Percentiles rank a stretch among this genome's conserved stretches.
Conservation (phyloP, 2,888 invertebrate species). For the Malthinus seriepunctatus region DNA sequence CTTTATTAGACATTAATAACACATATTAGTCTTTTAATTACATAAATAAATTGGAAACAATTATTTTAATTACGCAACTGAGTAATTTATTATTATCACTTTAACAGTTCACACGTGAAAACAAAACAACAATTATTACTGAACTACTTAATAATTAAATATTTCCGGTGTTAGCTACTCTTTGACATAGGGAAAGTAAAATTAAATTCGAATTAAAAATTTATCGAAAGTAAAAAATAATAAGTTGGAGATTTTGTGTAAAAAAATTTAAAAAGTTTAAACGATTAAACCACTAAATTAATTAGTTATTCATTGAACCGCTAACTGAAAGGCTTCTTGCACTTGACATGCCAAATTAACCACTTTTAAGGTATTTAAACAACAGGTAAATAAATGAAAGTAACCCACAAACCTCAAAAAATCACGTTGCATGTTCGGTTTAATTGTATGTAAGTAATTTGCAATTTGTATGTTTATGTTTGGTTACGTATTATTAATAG, state of each 20-base stretch:
- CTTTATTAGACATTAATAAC: no score
- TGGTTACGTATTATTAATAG: not conserved
- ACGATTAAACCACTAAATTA: not conserved
- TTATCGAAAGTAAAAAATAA: not conserved
- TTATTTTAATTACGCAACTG: no score
- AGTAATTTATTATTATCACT: no score
- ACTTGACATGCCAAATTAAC: conserved; percentile 22
- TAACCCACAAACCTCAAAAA: conserved; percentile 10
- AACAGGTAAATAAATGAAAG: conserved; percentile 9
- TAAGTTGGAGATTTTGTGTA: not conserved
- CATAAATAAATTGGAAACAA: no score
- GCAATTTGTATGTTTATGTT: not conserved
- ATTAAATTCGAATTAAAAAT: conserved; percentile 2
- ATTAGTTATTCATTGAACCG: conserved; percentile 17
- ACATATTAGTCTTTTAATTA: no score
- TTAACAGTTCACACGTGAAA: no score
- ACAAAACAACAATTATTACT: no score
- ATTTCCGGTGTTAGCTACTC: conserved; percentile 1
- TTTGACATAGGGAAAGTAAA: not conserved
- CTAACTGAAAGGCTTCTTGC: conserved; percentile 12
- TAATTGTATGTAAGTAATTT: no score
- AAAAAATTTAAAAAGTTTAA: not conserved
- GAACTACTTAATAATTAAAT: conserved; percentile 4
- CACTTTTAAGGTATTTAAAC: conserved; percentile 6
- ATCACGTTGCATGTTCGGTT: no score